Conservation (phyloP, 2,113 vertebrate genomes). For the Stomatorhinus ivindoensis region DNA sequence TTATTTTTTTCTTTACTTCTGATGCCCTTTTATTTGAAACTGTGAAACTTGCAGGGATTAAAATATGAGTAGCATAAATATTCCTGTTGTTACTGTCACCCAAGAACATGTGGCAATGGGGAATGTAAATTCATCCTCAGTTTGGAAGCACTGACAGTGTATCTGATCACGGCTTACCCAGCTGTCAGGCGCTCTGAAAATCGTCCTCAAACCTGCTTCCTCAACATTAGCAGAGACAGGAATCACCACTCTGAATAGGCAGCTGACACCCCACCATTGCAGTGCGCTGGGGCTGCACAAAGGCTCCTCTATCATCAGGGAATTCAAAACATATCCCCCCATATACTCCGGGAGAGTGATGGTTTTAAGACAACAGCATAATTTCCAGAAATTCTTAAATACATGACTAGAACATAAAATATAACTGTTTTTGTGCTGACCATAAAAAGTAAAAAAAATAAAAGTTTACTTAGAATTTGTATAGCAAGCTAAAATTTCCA, state of each 20-base stretch:
- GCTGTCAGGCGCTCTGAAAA: neutral
- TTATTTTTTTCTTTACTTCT: neutral
- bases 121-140: neutral
- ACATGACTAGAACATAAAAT: neutral
- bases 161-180: neutral
- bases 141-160: neutral
- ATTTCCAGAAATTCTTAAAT: neutral
- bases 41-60: neutral
- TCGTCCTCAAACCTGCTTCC: neutral
- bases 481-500: neutral
- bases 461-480: neutral
- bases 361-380: neutral
- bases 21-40: neutral
- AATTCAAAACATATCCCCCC: neutral
- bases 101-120: neutral
- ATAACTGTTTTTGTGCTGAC: neutral
- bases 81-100: neutral
- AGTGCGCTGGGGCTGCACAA: neutral
- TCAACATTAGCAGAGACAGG: neutral
- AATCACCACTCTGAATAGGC: neutral
- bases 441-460: neutral
- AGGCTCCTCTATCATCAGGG: neutral
- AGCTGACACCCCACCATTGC: neutral
- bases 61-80: neutral
- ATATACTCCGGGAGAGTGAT: neutral